Evolutionary conservation across 2,113 vertebrate genomes (phyloP).

Genomic region (Gavia stellata): DNA sequence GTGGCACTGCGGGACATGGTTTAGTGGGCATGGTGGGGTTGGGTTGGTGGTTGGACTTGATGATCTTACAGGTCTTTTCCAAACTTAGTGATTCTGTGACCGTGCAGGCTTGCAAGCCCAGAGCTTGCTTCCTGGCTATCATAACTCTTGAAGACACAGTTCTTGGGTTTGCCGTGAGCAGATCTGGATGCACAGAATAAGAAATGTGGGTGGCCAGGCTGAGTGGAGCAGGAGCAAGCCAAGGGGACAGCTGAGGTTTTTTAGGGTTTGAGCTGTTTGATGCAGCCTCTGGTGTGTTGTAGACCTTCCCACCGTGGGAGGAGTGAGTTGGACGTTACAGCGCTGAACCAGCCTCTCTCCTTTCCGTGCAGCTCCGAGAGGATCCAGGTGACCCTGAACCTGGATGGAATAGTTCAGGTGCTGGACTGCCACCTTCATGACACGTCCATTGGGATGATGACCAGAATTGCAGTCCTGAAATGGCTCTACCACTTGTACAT

Average conservation of each 20-base stretch:
- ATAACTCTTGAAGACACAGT: not conserved
- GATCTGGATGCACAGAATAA: not conserved
- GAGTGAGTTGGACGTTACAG: not conserved
- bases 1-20: no score
- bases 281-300: not conserved
- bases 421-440: slow-evolving; percentile 91
- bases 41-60: no score
- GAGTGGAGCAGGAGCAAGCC: not conserved
- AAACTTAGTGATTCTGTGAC: no score
- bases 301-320: rapidly evolving
- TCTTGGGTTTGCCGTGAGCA: not conserved
- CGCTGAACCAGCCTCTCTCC: not conserved
- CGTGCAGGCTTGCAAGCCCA: not conserved
- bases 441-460: slow-evolving; percentile 94
- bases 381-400: slow-evolving; percentile 84
- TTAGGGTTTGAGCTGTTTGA: not conserved
- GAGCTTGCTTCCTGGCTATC: not conserved
- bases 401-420: slow-evolving; percentile 95
- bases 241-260: not conserved
- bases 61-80: no score
- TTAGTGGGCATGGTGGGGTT: no score
- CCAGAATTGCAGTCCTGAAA: slow-evolving; percentile 93
- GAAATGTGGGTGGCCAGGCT: not conserved
- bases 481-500: slow-evolving; percentile 99
- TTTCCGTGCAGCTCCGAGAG: slow-evolving; percentile 69